Evolutionary conservation across 2,888 invertebrate genomes (phyloP).

Genomic region (Brenthis ino): DNA sequence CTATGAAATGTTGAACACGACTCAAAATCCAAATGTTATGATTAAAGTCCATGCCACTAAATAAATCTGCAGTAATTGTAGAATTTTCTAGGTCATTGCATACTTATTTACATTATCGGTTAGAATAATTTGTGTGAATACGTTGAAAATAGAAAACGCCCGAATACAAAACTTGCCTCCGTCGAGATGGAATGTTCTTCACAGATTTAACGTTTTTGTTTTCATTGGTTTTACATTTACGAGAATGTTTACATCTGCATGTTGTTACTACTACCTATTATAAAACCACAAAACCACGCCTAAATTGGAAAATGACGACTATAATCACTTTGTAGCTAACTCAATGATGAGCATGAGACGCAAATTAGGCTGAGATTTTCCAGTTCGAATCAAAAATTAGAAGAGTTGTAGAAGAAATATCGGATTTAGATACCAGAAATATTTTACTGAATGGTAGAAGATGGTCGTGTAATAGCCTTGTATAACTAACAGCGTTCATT

Average conservation of each 20-base stretch:
- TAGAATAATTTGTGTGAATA: conserved; percentile 18
- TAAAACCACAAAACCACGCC: conserved; percentile 58
- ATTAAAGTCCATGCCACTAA: neutral
- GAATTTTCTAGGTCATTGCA: conserved; percentile 7
- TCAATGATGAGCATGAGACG: conserved; percentile 65
- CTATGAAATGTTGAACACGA: too few relatives aligned
- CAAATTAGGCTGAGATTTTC: conserved; percentile 69
- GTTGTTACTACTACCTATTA: too few relatives aligned
- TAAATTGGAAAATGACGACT: conserved; percentile 58
- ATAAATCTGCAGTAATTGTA: neutral
- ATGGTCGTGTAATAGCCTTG: too few relatives aligned
- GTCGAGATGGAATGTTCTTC: neutral
- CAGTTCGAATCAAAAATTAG: conserved; percentile 68
- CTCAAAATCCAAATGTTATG: neutral
- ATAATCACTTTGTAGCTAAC: conserved; percentile 57
- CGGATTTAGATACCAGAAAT: conserved; percentile 67
- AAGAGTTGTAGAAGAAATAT: conserved; percentile 70
- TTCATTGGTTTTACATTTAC: too few relatives aligned
- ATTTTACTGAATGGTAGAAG: too few relatives aligned
- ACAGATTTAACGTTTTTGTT: too few relatives aligned
- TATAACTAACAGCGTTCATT: too few relatives aligned
- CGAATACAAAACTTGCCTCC: conserved; percentile 17
- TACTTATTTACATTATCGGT: conserved; percentile 15
- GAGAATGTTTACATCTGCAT: too few relatives aligned
- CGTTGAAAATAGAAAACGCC: conserved; percentile 22